A percentile compares a stretch with the other conserved stretches of the same genome.
Evolutionary conservation across 2,797 vertebrate genomes (phyloP).

Genomic region (Mus spretus): DNA sequence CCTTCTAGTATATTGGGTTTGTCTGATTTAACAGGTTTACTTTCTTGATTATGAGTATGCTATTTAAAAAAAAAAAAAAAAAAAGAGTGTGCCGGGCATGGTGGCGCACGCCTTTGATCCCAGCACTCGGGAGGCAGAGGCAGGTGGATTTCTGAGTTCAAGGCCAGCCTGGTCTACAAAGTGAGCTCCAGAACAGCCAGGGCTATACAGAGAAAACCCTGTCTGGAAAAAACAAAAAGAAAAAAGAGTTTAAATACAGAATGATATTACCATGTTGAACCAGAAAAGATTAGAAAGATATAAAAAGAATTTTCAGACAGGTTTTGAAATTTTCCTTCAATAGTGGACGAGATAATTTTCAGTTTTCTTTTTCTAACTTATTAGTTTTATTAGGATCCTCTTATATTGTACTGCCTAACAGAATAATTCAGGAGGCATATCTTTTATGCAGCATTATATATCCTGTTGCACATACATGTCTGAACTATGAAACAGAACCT

Average conservation of each 20-base stretch:
- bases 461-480: slow-evolving; percentile 26
- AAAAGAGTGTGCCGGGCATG: too few species aligned
- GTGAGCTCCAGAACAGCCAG: too few species aligned
- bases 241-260: slow-evolving; percentile 5
- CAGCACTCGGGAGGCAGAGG: too few species aligned
- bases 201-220: too few species aligned
- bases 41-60: slow-evolving; percentile 39
- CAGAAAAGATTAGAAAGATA: slow-evolving; percentile 53
- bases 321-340: slow-evolving; percentile 4
- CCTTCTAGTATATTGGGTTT: slow-evolving; percentile 79
- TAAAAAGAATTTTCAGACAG: slow-evolving; percentile 28
- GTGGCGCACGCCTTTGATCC: too few species aligned
- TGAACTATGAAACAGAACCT: slow-evolving; percentile 22
- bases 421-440: slow-evolving; percentile 33
- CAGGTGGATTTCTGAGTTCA: too few species aligned
- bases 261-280: slow-evolving; percentile 47
- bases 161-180: too few species aligned
- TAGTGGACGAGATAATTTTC: slow-evolving; percentile 38
- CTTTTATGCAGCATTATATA: neutral
- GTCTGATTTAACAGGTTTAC: slow-evolving; percentile 84
- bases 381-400: neutral
- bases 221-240: too few species aligned
- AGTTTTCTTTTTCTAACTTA: slow-evolving; percentile 34
- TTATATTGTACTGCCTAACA: slow-evolving; percentile 29
- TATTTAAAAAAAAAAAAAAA: neutral